Percentiles rank a stretch among this genome's conserved stretches.
These are phyloP conservation scores for Dilophus febrilis DNA, from an alignment of 2,888 invertebrate genomes.

Conservation along the genomic window DNA sequence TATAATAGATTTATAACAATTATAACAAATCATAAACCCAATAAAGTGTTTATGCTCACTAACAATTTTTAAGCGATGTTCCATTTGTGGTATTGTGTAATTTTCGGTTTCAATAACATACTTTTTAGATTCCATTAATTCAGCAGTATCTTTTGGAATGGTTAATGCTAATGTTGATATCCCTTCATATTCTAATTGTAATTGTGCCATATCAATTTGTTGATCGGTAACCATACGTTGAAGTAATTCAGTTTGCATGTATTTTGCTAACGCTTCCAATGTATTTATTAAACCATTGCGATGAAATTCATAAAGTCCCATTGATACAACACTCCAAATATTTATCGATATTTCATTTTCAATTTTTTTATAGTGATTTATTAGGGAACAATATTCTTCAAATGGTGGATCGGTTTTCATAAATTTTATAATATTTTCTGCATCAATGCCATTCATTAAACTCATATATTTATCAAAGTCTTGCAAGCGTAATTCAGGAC, in stretches of 20 bases:
- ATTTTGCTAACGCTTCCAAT: constrained; percentile 48
- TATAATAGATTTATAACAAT: too few relatives aligned
- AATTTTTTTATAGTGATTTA: constrained; percentile 44
- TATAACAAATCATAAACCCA: not conserved
- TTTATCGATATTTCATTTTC: constrained; percentile 40
- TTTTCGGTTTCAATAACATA: constrained; percentile 63
- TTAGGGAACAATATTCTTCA: constrained; percentile 41
- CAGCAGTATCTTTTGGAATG: constrained; percentile 66
- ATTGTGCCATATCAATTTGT: constrained; percentile 59
- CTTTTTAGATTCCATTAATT: constrained; percentile 64
- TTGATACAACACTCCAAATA: constrained; percentile 42
- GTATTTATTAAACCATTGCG: constrained; percentile 58
- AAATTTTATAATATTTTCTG: constrained; percentile 44
- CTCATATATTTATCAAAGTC: constrained; percentile 68
- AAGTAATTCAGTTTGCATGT: constrained; percentile 50
- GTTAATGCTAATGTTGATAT: constrained; percentile 65
- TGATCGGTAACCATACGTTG: constrained; percentile 63
- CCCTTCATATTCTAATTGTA: constrained; percentile 66
- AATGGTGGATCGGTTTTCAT: constrained; percentile 46
- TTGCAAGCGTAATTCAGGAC: constrained; percentile 32
- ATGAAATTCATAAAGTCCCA: constrained; percentile 75
- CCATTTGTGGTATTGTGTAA: constrained; percentile 51
- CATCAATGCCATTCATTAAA: constrained; percentile 49
- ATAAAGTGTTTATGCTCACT: constrained; percentile 3
- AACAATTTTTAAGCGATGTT: constrained; percentile 49